phyloP scores from a whole-genome alignment of 2,888 invertebrate genomes.

The Metellina segmentata region DNA sequence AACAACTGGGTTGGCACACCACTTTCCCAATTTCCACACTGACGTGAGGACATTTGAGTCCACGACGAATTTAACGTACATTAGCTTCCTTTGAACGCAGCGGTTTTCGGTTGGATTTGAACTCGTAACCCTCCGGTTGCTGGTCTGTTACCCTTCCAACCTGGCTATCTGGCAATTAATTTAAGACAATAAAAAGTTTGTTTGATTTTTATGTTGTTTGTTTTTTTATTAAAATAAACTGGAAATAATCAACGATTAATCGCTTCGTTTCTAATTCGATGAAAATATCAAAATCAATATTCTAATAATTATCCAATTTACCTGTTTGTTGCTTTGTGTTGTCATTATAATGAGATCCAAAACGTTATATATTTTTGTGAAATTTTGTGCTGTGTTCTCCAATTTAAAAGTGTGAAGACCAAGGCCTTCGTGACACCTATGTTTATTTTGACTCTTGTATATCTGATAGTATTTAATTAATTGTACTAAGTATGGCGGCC shows the following conservation, averaged over 20 bases:
- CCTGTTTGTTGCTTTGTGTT: conserved; percentile 70
- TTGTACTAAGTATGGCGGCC: conserved; percentile 73
- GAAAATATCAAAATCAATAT: conserved; percentile 31
- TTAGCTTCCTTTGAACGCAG: no score
- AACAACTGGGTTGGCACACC: no score
- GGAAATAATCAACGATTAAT: not conserved
- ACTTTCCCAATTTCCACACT: no score
- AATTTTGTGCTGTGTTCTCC: conserved; percentile 30
- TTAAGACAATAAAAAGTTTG: no score
- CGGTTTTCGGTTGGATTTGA: no score
- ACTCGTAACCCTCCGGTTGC: no score
- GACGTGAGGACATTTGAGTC: no score
- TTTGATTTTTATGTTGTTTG: no score
- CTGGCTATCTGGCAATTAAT: no score
- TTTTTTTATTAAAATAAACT: no score
- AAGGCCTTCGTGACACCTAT: not conserved
- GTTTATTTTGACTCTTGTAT: conserved; percentile 8
- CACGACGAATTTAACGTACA: no score
- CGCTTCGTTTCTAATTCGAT: not conserved
- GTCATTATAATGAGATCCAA: conserved; percentile 66
- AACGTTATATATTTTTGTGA: conserved; percentile 30
- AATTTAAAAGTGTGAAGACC: conserved; percentile 46
- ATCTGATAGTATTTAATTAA: conserved; percentile 57
- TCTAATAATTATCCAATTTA: conserved; percentile 49
- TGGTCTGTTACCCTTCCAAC: no score